Conservation (phyloP, 2,797 vertebrate genomes). For the Siniperca obscura region DNA sequence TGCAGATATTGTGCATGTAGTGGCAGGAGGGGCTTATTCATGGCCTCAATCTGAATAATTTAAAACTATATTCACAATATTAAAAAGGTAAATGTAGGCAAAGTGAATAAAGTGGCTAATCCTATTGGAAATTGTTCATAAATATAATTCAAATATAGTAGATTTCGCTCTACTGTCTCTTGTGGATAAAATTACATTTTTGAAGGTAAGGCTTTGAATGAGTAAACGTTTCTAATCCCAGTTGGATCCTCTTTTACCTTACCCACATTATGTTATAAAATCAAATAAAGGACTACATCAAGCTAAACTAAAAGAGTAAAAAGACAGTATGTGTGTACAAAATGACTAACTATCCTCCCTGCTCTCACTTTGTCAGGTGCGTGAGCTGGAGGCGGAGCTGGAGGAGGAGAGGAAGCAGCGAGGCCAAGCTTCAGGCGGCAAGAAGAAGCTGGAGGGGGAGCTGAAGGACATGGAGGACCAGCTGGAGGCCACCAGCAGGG, state of each 20-base stretch:
- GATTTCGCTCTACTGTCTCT: neutral
- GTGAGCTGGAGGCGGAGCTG: constrained; percentile 94
- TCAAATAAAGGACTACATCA: neutral
- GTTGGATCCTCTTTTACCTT: neutral
- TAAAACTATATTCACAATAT: no score
- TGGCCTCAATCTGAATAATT: neutral
- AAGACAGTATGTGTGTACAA: neutral
- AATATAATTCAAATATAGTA: neutral
- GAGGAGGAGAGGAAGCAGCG: constrained; percentile 96
- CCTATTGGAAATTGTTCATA: no score
- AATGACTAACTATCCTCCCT: neutral
- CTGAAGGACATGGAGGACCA: constrained; percentile 94
- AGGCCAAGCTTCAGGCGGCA: constrained; percentile 85
- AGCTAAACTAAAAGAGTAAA: neutral
- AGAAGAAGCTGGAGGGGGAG: constrained; percentile 96
- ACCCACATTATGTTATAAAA: no score
- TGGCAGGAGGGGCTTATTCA: neutral
- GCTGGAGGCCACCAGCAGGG: constrained; percentile 90
- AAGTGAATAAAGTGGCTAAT: no score
- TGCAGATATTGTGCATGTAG: no score
- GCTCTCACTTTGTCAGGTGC: constrained; percentile 83
- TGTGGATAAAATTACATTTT: neutral
- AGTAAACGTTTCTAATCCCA: neutral
- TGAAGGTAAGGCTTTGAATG: neutral
- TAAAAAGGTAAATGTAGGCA: no score